A percentile compares a stretch with the other conserved stretches of the same genome.
phyloP scores from a whole-genome alignment of 2,113 vertebrate genomes.

The Erpornis zantholeuca region DNA sequence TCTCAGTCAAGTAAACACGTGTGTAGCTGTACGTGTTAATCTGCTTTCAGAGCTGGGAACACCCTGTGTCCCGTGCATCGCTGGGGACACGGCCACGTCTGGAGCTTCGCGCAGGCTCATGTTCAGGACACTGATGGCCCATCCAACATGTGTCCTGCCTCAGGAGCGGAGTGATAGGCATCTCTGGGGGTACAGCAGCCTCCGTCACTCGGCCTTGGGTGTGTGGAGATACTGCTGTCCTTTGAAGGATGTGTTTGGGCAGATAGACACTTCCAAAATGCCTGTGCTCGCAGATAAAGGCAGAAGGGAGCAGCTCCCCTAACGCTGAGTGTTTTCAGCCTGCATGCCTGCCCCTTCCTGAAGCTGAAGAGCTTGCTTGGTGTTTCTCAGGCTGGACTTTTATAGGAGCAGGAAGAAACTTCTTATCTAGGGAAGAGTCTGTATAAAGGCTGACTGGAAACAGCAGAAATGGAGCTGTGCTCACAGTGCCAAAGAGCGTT shows the following conservation, averaged over 20 bases:
- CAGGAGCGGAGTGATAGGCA: neutral
- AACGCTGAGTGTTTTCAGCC: neutral
- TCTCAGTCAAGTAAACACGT: neutral
- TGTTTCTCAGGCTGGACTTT: neutral
- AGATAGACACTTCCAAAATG: neutral
- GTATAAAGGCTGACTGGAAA: neutral
- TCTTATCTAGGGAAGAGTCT: neutral
- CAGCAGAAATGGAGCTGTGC: neutral
- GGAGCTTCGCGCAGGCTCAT: rapidly evolving
- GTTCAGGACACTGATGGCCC: neutral
- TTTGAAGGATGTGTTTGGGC: neutral
- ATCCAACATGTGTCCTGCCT: rapidly evolving
- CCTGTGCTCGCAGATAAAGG: constrained; percentile 49
- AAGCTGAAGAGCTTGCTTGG: neutral
- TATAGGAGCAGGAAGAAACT: neutral
- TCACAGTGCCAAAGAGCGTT: neutral
- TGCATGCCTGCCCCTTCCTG: neutral
- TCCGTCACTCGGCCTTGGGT: neutral
- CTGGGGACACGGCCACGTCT: neutral
- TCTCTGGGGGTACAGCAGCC: neutral
- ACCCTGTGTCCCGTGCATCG: neutral
- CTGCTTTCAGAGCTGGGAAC: neutral
- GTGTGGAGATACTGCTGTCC: neutral
- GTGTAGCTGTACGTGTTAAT: neutral
- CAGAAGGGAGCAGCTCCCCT: neutral